Evolutionary conservation across 1,140 invertebrate genomes (phyloP).

Genomic region (Habropoda laboriosa): DNA sequence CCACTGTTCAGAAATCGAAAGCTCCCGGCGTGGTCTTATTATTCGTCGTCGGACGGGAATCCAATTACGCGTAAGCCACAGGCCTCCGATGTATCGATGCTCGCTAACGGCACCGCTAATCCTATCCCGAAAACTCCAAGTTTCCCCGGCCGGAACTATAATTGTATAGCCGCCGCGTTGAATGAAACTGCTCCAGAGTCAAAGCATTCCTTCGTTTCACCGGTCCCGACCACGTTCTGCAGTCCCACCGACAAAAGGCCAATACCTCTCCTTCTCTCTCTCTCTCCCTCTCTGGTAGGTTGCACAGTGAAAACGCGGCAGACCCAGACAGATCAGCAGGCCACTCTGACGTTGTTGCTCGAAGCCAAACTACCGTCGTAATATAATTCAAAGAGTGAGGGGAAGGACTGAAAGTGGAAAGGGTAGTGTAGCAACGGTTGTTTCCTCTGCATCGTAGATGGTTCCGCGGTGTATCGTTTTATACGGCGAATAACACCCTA

Average conservation of each 20-base stretch:
- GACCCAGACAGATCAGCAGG: background rate
- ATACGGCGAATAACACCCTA: conserved; percentile 12
- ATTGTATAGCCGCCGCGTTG: conserved; percentile 50
- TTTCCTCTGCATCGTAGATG: conserved; percentile 13
- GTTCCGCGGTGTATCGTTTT: conserved; percentile 5
- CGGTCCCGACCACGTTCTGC: conserved; percentile 42
- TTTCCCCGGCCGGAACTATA: conserved; percentile 49
- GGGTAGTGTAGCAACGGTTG: conserved; percentile 11
- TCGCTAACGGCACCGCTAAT: conserved; percentile 47
- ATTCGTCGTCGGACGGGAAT: conserved; percentile 20
- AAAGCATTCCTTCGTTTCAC: conserved; percentile 63
- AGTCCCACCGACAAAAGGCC: conserved; percentile 59
- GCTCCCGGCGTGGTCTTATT: background rate
- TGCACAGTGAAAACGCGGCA: conserved; percentile 9
- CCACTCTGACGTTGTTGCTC: background rate
- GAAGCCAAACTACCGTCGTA: conserved; percentile 31
- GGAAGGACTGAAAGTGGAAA: too few species aligned
- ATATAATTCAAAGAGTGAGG: conserved; percentile 44
- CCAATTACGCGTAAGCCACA: conserved; percentile 23
- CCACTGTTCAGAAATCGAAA: background rate
- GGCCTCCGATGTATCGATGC: conserved; percentile 50
- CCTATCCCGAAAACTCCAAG: conserved; percentile 59
- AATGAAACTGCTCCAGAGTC: conserved; percentile 48
- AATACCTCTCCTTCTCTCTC: conserved; percentile 37
- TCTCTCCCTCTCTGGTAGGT: background rate